Evolutionary conservation across 1,140 invertebrate genomes (phyloP), one percentile per base, ranked within the genome.

Genomic region (Tetramorium simillimum): DNA sequence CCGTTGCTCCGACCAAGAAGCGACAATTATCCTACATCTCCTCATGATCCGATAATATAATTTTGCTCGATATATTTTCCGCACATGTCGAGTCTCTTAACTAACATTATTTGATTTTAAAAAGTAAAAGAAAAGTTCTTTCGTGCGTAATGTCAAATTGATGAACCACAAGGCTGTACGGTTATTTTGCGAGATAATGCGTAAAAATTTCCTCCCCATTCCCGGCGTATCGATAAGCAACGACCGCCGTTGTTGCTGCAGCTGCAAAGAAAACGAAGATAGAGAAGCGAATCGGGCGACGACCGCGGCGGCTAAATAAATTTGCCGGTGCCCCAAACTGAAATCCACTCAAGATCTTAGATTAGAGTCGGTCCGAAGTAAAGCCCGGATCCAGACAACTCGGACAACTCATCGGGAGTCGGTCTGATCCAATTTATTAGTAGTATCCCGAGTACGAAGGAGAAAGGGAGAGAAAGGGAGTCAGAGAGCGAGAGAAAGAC

Each of bases 361-460:
- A 95, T 95, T 94, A 95, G 92, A 94, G 94, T 94, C 93, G 87
- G 80, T 92, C 86, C 88, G 93, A 93, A 93, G 92, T 93, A 93
- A 94, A 95, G 94, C 92, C 92, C 53, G 92, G 88, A 93, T 92
- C 92, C 92, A 92, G 92, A 93, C 93, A 93, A 93, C 92, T 94
- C 90, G 92, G 92, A 92, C 92, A 93, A 94, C 92, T 94, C 92
- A 92, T 94, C 92, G 92, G 86, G 92, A 94, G 92, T 92, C 92
- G 92, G 92, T 82, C 89, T 95, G 94, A 95, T 95, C 94, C 93
- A 95, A 95, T 95, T 95, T 95, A 95, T 95, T 94, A 95, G 90
- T 56, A 70, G 77, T 72, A 56, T 43, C 40, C 37, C 46, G 51
- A 21, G 43, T 58, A 65, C 63, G 21, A 53, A 80, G 18, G 43